A percentile compares a stretch with the other conserved stretches of the same genome.
Evolutionary conservation across 2,888 invertebrate species (phyloP).

Genomic region (Pollenia angustigena): DNA sequence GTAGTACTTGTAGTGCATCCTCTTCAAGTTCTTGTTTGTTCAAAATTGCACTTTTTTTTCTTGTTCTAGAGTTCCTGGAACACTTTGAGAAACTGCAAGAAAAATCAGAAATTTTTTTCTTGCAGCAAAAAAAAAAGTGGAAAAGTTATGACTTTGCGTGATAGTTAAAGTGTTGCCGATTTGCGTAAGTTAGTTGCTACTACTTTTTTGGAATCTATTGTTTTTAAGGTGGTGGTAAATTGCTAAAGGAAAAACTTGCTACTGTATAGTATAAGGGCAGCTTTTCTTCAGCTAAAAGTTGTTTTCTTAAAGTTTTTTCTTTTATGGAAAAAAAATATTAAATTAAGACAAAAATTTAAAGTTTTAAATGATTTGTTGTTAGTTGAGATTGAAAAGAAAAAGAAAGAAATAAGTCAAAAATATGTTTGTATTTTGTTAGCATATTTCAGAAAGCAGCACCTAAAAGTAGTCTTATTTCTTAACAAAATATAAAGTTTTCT

Average conservation of each 20-base stretch:
- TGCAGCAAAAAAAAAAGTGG: background rate
- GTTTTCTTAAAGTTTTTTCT: background rate
- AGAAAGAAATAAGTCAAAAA: background rate
- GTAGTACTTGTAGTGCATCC: conserved; percentile 33
- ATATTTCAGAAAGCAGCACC: no score
- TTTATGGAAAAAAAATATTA: background rate
- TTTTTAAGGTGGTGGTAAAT: conserved; percentile 13
- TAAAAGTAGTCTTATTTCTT: no score
- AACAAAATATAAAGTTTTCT: no score
- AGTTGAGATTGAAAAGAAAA: background rate
- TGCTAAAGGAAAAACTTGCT: conserved; percentile 14
- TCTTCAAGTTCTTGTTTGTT: conserved; percentile 41
- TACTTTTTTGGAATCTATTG: conserved; percentile 5
- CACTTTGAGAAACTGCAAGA: background rate
- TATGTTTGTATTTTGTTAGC: no score
- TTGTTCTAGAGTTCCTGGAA: conserved; percentile 22
- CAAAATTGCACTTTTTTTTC: conserved; percentile 40
- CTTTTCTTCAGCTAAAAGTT: conserved; percentile 2
- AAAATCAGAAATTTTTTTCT: background rate
- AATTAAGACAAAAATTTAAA: conserved; percentile 21
- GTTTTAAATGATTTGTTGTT: background rate
- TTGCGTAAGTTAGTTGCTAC: conserved; percentile 56
- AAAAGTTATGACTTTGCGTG: conserved; percentile 67
- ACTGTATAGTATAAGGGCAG: background rate
- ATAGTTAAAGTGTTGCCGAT: conserved; percentile 70